A percentile compares a stretch with the other conserved stretches of the same genome.
These are phyloP conservation scores for Cosmorhoe ocellata DNA, from an alignment of 2,888 invertebrate species.

Conservation along the genomic window DNA sequence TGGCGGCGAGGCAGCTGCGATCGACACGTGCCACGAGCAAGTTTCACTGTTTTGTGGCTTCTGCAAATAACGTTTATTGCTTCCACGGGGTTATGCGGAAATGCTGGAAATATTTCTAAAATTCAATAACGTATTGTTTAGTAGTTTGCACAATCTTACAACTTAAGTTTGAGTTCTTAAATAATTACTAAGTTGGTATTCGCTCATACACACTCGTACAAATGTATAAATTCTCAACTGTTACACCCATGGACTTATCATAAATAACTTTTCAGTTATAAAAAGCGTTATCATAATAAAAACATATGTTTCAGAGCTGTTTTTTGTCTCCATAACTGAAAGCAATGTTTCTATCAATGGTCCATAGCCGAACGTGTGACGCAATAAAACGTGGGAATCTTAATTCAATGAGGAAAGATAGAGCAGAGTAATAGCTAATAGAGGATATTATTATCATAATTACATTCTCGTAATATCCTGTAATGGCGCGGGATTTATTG, in stretches of 20 bases:
- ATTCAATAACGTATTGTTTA: conserved; percentile 38
- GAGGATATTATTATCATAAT: conserved; percentile 50
- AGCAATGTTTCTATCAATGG: conserved; percentile 54
- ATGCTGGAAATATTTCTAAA: conserved; percentile 34
- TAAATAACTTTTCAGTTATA: conserved; percentile 1
- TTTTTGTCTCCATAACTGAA: conserved; percentile 42
- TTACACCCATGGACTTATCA: background rate
- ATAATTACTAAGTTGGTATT: no score
- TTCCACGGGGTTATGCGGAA: conserved; percentile 49
- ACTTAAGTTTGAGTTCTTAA: background rate
- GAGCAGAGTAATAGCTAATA: conserved; percentile 14
- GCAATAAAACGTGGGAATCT: conserved; percentile 66
- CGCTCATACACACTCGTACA: no score
- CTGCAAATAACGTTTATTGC: conserved; percentile 67
- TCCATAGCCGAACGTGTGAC: conserved; percentile 61
- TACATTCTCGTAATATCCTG: conserved; percentile 48
- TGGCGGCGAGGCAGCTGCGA: conserved; percentile 43
- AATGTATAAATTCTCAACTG: no score
- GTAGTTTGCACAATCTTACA: conserved; percentile 13
- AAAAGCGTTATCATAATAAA: conserved; percentile 10
- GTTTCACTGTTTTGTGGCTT: conserved; percentile 61
- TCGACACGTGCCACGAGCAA: conserved; percentile 40
- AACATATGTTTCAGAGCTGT: conserved; percentile 50
- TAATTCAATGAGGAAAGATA: conserved; percentile 48
- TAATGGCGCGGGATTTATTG: conserved; percentile 33